Conservation (phyloP, 2,797 vertebrate genomes). For the Ptychobarbus kaznakovi region DNA sequence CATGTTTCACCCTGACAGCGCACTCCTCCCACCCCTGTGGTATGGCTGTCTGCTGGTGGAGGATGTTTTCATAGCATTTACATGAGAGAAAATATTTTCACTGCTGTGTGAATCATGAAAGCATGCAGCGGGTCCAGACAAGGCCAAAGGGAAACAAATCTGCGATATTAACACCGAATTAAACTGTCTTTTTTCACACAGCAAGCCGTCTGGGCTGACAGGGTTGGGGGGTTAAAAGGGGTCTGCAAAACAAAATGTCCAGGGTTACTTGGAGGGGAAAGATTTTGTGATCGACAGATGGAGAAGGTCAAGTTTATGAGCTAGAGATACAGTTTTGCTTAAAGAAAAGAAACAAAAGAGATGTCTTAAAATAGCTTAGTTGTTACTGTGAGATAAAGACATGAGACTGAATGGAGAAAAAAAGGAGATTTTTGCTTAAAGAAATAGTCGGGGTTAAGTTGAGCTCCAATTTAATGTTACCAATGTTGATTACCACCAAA, state of each 20-base stretch:
- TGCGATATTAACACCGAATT: conserved; percentile 52
- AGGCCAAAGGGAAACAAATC: conserved; percentile 52
- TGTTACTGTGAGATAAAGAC: neutral
- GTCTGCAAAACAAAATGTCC: neutral
- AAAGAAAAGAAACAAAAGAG: neutral
- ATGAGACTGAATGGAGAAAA: neutral
- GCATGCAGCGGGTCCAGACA: conserved; percentile 34
- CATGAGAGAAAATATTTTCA: conserved; percentile 79
- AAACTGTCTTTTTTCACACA: conserved; percentile 27
- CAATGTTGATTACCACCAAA: neutral
- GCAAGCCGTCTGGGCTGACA: neutral
- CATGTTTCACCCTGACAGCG: conserved; percentile 49
- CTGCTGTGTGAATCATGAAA: conserved; percentile 72
- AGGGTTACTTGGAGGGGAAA: neutral
- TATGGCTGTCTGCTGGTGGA: conserved; percentile 45
- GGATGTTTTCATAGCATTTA: conserved; percentile 78
- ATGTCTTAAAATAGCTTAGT: neutral
- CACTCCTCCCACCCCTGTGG: conserved; percentile 26
- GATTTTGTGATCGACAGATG: conserved; percentile 34
- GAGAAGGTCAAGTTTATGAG: conserved; percentile 34
- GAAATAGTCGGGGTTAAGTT: neutral
- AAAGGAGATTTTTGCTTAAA: neutral
- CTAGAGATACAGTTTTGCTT: neutral
- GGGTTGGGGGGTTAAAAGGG: neutral
- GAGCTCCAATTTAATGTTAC: neutral